Evolutionary conservation across 1,140 invertebrate genomes (phyloP), one percentile per base, ranked within the genome.

Genomic region (Ectropis grisescens): DNA sequence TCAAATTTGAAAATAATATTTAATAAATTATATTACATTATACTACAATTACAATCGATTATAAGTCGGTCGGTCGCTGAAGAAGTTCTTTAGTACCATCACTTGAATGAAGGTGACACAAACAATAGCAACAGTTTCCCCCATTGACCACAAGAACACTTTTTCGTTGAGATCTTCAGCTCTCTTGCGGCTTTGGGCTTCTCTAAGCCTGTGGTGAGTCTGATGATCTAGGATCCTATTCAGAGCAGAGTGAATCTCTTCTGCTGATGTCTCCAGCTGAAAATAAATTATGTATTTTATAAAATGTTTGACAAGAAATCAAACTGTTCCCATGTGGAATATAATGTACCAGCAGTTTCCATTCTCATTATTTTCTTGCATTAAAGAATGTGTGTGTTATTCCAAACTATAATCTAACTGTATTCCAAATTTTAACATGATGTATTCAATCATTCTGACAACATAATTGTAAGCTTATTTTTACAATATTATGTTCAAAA

Each of bases 91-190:
- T 6, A 99, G 82, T 33, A 98, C 85, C 55, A 94, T 87, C 11
- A 99, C 96, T 85, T 99, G 97, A 7, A 90, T 89, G 35, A 98
- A 84, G 11, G 91, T 89, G 23, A 97, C 93, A 24, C 92, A 48
- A 1, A 99, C 67, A 46, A 99, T 90, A 13, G 93, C 89, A 0
- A 92, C 39, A 12, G 96, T 94, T 81, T 99, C 95, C 32, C 92
- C 86, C 4, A 95, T 76, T 0, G 97, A 97, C 96, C 96, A 99
- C 80, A 89, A 89, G 48, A 96, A 85, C 0, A 99, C 97, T 48
- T 93, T 87, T 67, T 95, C 91, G 61, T 98, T 98, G 6, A 99
- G 84, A 75, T 98, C 93, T 82, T 99, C 97, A 0, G 97, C 98
- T 29, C 95, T 86, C 65, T 96, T 96, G 23, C 97, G 88, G 15